Conservation (phyloP, 2,888 invertebrate species). For the Drosophila mettleri region DNA sequence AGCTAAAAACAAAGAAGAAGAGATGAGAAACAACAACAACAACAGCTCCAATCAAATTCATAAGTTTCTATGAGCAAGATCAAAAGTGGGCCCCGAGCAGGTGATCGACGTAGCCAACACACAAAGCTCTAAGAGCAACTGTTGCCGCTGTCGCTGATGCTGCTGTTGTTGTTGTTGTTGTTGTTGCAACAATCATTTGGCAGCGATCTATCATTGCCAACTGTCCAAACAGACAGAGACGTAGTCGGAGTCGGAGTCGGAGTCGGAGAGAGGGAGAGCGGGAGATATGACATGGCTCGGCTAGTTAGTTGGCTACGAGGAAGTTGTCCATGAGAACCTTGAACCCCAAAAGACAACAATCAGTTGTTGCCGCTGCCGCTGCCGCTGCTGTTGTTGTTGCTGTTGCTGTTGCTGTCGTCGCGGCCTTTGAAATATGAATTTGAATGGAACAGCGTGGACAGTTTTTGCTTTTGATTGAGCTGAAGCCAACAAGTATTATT, state of each 20-base stretch:
- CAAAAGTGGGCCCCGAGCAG: constrained; percentile 53
- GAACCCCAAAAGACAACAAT: constrained; percentile 50
- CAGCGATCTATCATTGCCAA: constrained; percentile 74
- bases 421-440: constrained; percentile 63
- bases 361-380: constrained; percentile 18
- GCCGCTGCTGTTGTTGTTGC: constrained; percentile 7
- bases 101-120: constrained; percentile 44
- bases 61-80: constrained; percentile 46
- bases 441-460: constrained; percentile 65
- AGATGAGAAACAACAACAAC: background rate
- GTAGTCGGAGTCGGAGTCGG: background rate
- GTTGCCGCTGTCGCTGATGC: constrained; percentile 15
- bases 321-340: constrained; percentile 73
- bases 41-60: constrained; percentile 46
- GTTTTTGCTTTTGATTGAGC: constrained; percentile 63
- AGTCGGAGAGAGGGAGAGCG: background rate
- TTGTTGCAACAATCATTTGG: constrained; percentile 66
- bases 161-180: constrained; percentile 23
- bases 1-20: background rate
- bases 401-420: constrained; percentile 43
- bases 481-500: constrained; percentile 22
- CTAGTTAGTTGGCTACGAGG: constrained; percentile 38
- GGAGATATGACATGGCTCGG: constrained; percentile 18
- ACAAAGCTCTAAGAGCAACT: constrained; percentile 14
- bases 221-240: constrained; percentile 29